Percentiles rank a stretch among this genome's conserved stretches.
These are phyloP conservation scores for Epizoanthus fatuus DNA, from an alignment of 92 coral and sea anemone genomes.

Conservation along the genomic window DNA sequence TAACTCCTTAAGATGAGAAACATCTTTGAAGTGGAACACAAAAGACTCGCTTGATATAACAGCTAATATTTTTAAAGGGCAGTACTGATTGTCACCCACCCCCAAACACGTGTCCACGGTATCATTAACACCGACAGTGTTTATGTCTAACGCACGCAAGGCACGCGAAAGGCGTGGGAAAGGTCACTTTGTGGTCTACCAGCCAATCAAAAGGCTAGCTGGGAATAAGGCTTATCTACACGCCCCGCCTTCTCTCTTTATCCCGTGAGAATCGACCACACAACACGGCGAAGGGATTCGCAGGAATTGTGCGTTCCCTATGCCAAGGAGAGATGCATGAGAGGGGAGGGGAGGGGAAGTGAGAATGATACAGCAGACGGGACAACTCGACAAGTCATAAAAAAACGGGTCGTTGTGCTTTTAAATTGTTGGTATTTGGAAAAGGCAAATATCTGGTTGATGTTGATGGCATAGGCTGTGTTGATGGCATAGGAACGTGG, in stretches of 20 bases:
- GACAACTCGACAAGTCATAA: too few species aligned
- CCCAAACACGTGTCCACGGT: slow-evolving; percentile 15
- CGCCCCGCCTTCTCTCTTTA: slow-evolving; percentile 24
- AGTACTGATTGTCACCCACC: not conserved
- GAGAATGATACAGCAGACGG: not conserved
- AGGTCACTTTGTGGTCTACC: slow-evolving; percentile 13
- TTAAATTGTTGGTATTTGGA: too few species aligned
- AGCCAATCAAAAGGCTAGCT: slow-evolving; percentile 40
- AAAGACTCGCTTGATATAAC: slow-evolving; percentile 12
- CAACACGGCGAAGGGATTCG: slow-evolving; percentile 5
- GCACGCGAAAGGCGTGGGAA: slow-evolving; percentile 55
- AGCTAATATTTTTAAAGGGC: not conserved
- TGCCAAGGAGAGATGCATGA: too few species aligned
- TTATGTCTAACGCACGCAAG: slow-evolving; percentile 45
- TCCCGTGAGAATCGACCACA: slow-evolving; percentile 55
- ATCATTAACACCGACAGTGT: slow-evolving; percentile 18
- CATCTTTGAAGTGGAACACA: not conserved
- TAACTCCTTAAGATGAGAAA: slow-evolving; percentile 9
- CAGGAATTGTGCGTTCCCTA: not conserved
- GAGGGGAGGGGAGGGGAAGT: slow-evolving; percentile 11
- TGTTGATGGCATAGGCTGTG: too few species aligned
- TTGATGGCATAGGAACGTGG: too few species aligned
- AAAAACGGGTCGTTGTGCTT: too few species aligned
- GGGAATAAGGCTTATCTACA: slow-evolving; percentile 25
- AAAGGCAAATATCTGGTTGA: too few species aligned